phyloP scores from a whole-genome alignment of 2,888 invertebrate species.

The Asteroscopus sphinx region DNA sequence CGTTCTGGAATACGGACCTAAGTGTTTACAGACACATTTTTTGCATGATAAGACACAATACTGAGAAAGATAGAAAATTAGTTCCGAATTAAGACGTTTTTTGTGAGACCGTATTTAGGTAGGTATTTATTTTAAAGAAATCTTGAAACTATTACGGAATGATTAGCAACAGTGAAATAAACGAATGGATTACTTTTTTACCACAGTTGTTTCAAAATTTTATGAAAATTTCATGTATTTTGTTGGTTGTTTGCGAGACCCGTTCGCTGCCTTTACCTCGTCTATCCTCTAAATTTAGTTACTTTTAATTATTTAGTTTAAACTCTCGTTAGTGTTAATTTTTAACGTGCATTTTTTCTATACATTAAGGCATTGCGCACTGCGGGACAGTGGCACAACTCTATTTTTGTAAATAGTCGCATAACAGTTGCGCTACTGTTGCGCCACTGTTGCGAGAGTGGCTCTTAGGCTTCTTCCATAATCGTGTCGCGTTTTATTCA shows the following conservation, averaged over 20 bases:
- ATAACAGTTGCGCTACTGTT: not conserved
- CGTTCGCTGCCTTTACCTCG: slow-evolving; percentile 31
- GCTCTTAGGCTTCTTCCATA: slow-evolving; percentile 44
- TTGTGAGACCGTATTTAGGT: too few species aligned
- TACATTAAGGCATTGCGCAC: slow-evolving; percentile 40
- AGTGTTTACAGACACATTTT: too few species aligned
- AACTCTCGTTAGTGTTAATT: slow-evolving; percentile 57
- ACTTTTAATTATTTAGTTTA: slow-evolving; percentile 53
- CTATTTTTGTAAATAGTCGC: slow-evolving; percentile 10
- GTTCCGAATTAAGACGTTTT: too few species aligned
- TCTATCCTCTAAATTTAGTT: slow-evolving; percentile 27
- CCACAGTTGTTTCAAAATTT: too few species aligned
- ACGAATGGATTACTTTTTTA: too few species aligned
- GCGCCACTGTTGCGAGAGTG: slow-evolving; percentile 28
- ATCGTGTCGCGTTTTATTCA: slow-evolving; percentile 40
- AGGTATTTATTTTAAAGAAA: too few species aligned
- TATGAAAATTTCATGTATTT: not conserved
- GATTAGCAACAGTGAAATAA: too few species aligned
- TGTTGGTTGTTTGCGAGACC: not conserved
- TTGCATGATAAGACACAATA: too few species aligned
- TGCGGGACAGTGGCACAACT: slow-evolving; percentile 20
- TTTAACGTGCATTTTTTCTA: slow-evolving; percentile 59
- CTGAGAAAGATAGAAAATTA: too few species aligned
- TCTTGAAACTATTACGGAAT: too few species aligned
- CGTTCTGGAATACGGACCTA: too few species aligned